Percentiles rank a stretch among this genome's conserved stretches.
These are phyloP conservation scores for Gallinago jamesoni DNA, from an alignment of 2,113 vertebrate species.

Conservation along the genomic window DNA sequence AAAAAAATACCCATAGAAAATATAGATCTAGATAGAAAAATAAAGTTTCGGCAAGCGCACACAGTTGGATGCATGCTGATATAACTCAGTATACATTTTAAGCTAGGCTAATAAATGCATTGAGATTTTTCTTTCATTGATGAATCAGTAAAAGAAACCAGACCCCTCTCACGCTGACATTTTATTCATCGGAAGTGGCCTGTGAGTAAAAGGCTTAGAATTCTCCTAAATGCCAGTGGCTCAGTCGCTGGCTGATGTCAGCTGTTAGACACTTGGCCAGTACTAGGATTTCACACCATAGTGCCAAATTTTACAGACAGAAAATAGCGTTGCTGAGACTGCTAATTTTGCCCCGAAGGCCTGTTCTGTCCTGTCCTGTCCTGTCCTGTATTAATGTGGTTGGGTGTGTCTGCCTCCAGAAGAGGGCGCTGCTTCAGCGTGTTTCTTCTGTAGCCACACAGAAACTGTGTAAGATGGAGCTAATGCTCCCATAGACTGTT, in stretches of 20 bases:
- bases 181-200: constrained; percentile 54
- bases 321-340: neutral
- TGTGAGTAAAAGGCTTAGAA: constrained; percentile 63
- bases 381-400: neutral
- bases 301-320: neutral
- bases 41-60: neutral
- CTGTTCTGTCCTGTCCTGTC: neutral
- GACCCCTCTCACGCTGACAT: neutral
- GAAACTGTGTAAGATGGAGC: neutral
- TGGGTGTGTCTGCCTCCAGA: neutral
- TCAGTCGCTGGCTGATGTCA: constrained; percentile 17
- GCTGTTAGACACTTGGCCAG: constrained; percentile 17
- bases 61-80: neutral
- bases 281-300: constrained; percentile 16
- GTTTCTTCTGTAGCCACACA: neutral
- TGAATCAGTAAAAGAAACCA: constrained; percentile 21
- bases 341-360: neutral
- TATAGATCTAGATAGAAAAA: neutral
- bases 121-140: constrained; percentile 20
- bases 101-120: neutral
- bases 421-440: constrained; percentile 10
- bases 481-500: neutral
- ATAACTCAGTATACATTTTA: neutral
- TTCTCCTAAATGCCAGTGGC: constrained; percentile 29
- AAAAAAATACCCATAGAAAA: neutral